phyloP scores from a whole-genome alignment of 2,797 vertebrate genomes.

The Muscicapa comitata region DNA sequence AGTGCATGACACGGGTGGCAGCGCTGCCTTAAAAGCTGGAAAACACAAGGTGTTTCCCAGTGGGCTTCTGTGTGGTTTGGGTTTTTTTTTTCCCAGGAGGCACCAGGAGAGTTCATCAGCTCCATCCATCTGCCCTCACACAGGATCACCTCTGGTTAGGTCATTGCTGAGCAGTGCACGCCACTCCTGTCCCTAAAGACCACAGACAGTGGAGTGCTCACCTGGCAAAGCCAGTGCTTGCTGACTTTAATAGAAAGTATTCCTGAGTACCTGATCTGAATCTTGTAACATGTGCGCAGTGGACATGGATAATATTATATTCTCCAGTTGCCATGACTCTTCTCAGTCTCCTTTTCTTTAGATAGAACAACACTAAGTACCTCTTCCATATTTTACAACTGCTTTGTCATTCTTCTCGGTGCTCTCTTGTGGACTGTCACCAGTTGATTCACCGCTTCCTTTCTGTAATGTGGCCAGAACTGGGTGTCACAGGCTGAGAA shows the following conservation, averaged over 20 bases:
- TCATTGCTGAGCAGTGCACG: background rate
- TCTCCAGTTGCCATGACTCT: background rate
- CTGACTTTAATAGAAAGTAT: background rate
- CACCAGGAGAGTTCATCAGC: background rate
- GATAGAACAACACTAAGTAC: background rate
- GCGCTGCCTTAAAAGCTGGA: background rate
- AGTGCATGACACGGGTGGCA: background rate
- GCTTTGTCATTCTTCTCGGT: background rate
- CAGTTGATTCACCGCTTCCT: background rate
- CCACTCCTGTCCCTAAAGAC: too few species aligned
- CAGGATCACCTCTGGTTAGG: background rate
- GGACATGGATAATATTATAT: background rate
- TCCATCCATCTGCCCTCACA: accelerated
- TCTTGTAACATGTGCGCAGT: background rate
- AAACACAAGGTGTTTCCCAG: background rate
- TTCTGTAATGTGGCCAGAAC: background rate
- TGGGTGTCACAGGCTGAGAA: background rate
- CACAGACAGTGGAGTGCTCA: accelerated
- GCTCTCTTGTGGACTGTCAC: background rate
- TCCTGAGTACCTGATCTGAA: background rate
- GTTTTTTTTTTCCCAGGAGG: accelerated
- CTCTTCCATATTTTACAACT: background rate
- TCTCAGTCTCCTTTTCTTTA: background rate
- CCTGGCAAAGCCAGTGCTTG: background rate
- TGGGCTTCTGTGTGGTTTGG: background rate